Percentiles rank a stretch among this genome's conserved stretches.
Evolutionary conservation across 2,888 invertebrate genomes (phyloP).

Genomic region (Agrochola lychnidis): DNA sequence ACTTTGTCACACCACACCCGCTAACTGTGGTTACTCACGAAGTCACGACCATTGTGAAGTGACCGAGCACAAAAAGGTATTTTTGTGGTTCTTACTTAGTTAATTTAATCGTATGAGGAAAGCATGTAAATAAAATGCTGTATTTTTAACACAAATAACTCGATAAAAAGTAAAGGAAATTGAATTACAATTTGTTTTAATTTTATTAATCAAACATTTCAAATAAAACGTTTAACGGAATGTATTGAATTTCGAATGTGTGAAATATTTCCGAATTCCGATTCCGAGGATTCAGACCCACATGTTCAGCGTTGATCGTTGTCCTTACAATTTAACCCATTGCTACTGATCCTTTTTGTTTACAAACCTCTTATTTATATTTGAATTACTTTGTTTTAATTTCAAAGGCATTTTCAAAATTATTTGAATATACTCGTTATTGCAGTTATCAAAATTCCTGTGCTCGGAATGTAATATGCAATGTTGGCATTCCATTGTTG

Average conservation of each 20-base stretch:
- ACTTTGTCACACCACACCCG: constrained; percentile 43
- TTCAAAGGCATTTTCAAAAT: constrained; percentile 43
- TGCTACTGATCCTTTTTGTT: constrained; percentile 26
- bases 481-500: neutral
- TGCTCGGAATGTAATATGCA: neutral
- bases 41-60: constrained; percentile 37
- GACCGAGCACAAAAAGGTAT: neutral
- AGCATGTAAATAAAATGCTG: neutral
- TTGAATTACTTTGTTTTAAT: constrained; percentile 16
- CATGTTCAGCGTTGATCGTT: neutral
- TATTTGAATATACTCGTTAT: neutral
- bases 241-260: neutral
- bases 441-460: neutral
- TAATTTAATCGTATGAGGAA: constrained; percentile 6
- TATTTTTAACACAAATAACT: neutral
- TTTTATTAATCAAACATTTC: neutral
- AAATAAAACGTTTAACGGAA: neutral
- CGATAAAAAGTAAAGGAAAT: neutral
- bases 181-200: neutral
- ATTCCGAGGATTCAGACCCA: neutral
- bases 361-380: constrained; percentile 27
- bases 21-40: constrained; percentile 39
- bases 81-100: constrained; percentile 7
- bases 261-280: constrained; percentile 12
- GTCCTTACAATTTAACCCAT: neutral